Percentiles rank a stretch among this genome's conserved stretches.
These are phyloP conservation scores for Hydrotaea cyrtoneurina DNA, from an alignment of 2,888 invertebrate genomes.

Conservation along the genomic window DNA sequence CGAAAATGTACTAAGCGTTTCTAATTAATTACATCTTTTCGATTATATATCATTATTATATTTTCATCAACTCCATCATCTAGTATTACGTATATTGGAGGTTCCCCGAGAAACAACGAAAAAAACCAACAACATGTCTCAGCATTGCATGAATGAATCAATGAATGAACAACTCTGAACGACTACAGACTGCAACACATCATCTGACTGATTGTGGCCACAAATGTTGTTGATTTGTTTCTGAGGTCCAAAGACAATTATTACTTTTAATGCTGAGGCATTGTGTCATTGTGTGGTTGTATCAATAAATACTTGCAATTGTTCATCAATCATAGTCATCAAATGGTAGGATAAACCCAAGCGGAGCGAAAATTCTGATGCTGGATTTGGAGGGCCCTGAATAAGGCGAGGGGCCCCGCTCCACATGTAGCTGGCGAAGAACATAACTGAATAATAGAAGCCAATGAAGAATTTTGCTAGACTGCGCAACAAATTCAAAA, in stretches of 20 bases:
- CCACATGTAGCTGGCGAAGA: too few species aligned
- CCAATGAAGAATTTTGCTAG: too few species aligned
- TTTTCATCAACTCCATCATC: not conserved
- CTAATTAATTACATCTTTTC: constrained; percentile 33
- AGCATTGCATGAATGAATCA: constrained; percentile 1
- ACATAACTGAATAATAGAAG: too few species aligned
- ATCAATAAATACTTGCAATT: constrained; percentile 14
- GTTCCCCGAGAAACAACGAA: not conserved
- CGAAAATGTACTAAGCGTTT: constrained; percentile 30
- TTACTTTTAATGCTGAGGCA: constrained; percentile 26
- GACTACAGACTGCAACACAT: not conserved
- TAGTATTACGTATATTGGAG: not conserved
- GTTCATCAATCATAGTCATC: constrained; percentile 19
- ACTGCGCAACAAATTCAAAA: too few species aligned
- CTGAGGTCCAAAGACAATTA: constrained; percentile 5
- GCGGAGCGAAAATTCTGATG: not conserved
- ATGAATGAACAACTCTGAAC: not conserved
- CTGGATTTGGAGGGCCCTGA: not conserved
- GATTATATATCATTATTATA: constrained; percentile 33
- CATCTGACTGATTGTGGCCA: too few species aligned
- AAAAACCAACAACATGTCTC: not conserved
- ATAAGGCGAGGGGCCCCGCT: not conserved
- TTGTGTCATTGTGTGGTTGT: constrained; percentile 19
- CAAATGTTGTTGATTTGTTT: too few species aligned
- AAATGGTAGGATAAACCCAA: not conserved